Percentiles rank a stretch among this genome's conserved stretches.
Conservation (phyloP, 2,113 vertebrate species). For the Tychaedon coryphoeus region DNA sequence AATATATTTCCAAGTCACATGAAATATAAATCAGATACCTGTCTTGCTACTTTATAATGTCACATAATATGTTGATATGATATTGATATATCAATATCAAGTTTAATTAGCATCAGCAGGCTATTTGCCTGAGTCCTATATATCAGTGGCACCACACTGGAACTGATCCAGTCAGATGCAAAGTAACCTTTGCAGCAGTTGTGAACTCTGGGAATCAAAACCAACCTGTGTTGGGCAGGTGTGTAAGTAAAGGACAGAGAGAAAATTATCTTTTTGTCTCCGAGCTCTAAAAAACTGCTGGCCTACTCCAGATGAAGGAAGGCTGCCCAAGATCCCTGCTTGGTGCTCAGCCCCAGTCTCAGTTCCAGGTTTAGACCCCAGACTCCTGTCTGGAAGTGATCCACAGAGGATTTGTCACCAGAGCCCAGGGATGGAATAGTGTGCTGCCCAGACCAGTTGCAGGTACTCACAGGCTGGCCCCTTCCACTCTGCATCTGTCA, state of each 20-base stretch:
- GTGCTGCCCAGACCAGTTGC: background rate
- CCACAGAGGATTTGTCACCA: background rate
- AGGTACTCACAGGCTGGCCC: background rate
- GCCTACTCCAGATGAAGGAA: background rate
- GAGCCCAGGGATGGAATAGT: background rate
- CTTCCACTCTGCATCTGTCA: constrained; percentile 13
- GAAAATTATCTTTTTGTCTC: background rate
- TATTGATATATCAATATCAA: background rate
- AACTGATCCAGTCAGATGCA: background rate
- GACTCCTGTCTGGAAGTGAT: background rate
- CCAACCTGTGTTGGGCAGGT: background rate
- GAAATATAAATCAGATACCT: background rate
- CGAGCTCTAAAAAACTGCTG: background rate
- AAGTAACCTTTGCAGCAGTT: background rate
- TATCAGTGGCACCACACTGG: background rate
- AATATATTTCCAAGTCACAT: background rate
- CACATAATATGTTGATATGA: background rate
- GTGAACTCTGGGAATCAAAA: background rate
- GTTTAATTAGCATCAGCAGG: background rate
- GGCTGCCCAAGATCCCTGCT: background rate
- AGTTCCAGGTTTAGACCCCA: background rate
- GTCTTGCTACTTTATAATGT: background rate
- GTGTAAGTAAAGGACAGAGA: background rate
- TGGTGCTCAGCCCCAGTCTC: background rate
- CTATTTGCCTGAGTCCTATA: background rate